Evolutionary conservation across 1,140 invertebrate species (phyloP), one percentile per base, ranked within the genome.

Genomic region (Caenorhabditis tropicalis): DNA sequence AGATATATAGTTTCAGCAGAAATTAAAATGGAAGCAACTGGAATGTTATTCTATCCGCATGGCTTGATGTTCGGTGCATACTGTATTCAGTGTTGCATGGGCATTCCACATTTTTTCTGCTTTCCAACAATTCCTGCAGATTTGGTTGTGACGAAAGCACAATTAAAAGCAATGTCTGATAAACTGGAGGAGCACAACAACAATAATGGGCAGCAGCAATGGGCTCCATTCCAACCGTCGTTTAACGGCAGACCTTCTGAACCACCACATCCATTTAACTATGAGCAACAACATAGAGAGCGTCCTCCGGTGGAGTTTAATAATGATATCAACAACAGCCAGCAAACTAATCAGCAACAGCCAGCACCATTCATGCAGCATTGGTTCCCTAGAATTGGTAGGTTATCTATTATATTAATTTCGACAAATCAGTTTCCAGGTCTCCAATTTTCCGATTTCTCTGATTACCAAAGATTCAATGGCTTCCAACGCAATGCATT

Each of bases 401-500:
- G 43, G 65, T 36, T 36, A n/a, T n/a, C 5, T 29, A 9, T 58
- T 2, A 2, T 2, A 12, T 46, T 46, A 2, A 46, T 51, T 51
- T 51, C 19, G n/a, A 16, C 48, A 51, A 46, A 2, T 12, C 16
- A 0, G 0, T 51, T 74, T 74, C 10, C 36, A 46, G 36, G 36
- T 43, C n/a, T 74, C 21, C 36, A 16, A 74, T 74, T 74, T 24
- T 36, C 65, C 3, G 65, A 74, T 43, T 74, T 74, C n/a, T 43
- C 33, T 21, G 65, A 74, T 1, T 74, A 74, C n/a, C 33, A 39
- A 3, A 19, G 65, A 21, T 74, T 74, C n/a, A 74, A 74, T 24
- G 36, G 36, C 5, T 74, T 74, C 24, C 65, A 74, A 74, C 65
- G 65, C 0, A 74, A 74, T 10, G 33, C 60, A 70, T 74, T 74